Evolutionary conservation across 2,888 invertebrate genomes (phyloP), one percentile per base, ranked within the genome.

Genomic region (Strigamia maritima): DNA sequence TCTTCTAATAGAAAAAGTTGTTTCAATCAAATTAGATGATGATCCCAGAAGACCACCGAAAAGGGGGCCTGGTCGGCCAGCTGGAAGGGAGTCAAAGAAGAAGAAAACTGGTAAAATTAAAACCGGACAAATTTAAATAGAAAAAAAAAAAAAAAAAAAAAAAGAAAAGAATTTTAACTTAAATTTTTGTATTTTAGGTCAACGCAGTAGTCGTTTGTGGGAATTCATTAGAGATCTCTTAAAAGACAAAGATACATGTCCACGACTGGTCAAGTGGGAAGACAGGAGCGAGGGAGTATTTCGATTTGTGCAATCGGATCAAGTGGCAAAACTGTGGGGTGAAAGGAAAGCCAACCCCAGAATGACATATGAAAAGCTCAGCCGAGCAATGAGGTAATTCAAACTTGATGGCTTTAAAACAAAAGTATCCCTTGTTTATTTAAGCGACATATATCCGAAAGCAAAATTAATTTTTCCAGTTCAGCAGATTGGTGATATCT

Each of bases 321-420:
- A 92, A 84, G 93, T 95, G 4, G 95, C 95, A 0, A 90, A 92
- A 83, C 88, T 94, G 75, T 95, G 95, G 95, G 95, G 95, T 3
- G 90, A 90, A 81, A 88, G 93, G 85, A 95, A 95, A 85, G 92
- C 93, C 85, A 95, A 95, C 85, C 91, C 91, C 77, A 91, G 92
- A 85, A 96, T 96, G 95, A 95, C 93, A 65, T 96, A 95, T 85
- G 95, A 95, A 86, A 96, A 96, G 87, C 90, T 96, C 84, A 94
- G 94, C 86, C 87, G 95, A 81, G 95, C 95, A 19, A 94, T 96
- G 92, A 90, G 92, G 91, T 92, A 85, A 84, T 85, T 40, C 8
- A 35, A 10, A 35, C 10, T 35, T 10, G 10, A 6, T 35, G 35
- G 35, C 10, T 0, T 35, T 35, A 35, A n/a, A n/a, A 10, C 35